Base-by-base conservation (phyloP, 53 echinoderm and acorn worm genomes). In the Holothuria leucospilota region DNA sequence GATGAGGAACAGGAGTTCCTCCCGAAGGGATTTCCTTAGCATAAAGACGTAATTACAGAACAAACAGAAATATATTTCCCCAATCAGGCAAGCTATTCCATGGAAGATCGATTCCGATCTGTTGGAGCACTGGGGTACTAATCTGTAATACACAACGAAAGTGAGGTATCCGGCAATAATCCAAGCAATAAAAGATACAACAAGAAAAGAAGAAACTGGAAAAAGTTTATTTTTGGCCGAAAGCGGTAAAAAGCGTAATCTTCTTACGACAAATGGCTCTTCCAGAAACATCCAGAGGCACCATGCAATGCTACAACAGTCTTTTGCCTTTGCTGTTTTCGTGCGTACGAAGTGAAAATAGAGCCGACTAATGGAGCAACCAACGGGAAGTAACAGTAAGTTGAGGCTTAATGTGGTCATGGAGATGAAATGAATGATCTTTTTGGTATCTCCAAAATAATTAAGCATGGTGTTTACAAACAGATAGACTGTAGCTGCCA, bases 1-100 rank as follows among this genome's bases (percentile, higher is more conserved):
- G 67, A 95, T 34, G 21, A 95, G 90, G 53, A 89, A 85, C 59
- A 93, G 89, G 40, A 90, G 89, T 71, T 95, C 95, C 59, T 69
- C 81, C 20, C 88, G 86, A 20, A 95, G 63, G 14, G 89, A 93
- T 10, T 51, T 71, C 0, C 95, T 93, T 27, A 93, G 71, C 14
- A 93, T 84, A 38, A 85, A 88, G 2, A 93, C 59, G 42, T 78
- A 88, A 62, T 91, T 83, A 71, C 91, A 93, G 70, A 95, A 95
- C 6, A 72, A 68, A 2, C 77, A 86, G 34, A 81, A 95, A 38
- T 91, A 75, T 8, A 93, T 59, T 67, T 91, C 61, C 0, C 93
- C 82, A 13, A 90, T 20, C 0, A 38, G 14, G 0, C 20, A 29
- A 21, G 52, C 59, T 28, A 80, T 29, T 25, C 26, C 21, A 16